Evolutionary conservation across 2,888 invertebrate genomes (phyloP).

Genomic region (Formica aserva): DNA sequence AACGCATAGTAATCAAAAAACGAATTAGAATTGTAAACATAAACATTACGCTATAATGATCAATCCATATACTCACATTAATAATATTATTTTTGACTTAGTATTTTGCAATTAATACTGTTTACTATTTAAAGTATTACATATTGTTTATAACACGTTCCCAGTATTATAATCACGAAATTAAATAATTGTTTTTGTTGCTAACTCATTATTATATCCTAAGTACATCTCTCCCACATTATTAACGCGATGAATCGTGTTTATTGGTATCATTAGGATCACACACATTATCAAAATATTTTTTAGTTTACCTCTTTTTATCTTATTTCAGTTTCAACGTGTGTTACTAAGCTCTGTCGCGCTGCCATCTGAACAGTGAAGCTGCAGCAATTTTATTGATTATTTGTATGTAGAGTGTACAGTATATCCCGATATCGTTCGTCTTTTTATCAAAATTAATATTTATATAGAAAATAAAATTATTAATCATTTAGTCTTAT

Average conservation of each 20-base stretch:
- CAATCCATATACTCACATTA: neutral
- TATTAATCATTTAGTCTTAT: neutral
- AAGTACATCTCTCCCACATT: conserved; percentile 21
- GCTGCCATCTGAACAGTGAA: conserved; percentile 71
- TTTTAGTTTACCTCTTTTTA: conserved; percentile 13
- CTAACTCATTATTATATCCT: neutral
- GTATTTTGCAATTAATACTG: conserved; percentile 7
- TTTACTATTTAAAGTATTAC: neutral
- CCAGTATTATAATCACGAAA: conserved; percentile 21
- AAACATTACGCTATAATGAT: neutral
- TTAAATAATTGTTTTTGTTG: conserved; percentile 15
- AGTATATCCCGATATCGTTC: neutral
- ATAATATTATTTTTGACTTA: conserved; percentile 7
- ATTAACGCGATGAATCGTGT: conserved; percentile 2
- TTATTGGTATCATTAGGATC: neutral
- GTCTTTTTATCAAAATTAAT: neutral
- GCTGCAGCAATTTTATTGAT: conserved; percentile 68
- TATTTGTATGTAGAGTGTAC: conserved; percentile 55
- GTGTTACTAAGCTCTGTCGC: conserved; percentile 43
- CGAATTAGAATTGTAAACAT: neutral
- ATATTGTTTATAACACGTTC: conserved; percentile 5
- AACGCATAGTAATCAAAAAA: neutral
- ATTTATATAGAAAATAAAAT: neutral
- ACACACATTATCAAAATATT: neutral
- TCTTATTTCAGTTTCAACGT: conserved; percentile 6